Evolutionary conservation across 2,888 invertebrate species (phyloP).

Genomic region (Lacanobia wlatinum): DNA sequence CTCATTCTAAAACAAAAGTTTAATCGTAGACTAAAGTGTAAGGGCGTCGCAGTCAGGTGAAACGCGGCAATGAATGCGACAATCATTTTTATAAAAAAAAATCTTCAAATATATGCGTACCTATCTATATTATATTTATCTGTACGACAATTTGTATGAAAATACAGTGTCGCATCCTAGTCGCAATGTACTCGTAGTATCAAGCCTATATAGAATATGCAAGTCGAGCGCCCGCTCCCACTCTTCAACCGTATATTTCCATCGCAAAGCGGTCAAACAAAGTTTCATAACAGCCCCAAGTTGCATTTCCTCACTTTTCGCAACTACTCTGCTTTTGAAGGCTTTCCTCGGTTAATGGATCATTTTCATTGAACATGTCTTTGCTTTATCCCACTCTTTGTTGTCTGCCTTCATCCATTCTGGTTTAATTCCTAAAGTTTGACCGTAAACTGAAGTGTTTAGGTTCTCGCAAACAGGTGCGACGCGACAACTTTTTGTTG

Average conservation of each 20-base stretch:
- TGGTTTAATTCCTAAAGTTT: neutral
- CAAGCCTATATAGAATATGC: too few relatives aligned
- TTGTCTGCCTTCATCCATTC: neutral
- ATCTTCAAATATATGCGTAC: too few relatives aligned
- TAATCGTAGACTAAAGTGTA: too few relatives aligned
- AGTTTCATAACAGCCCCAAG: slow-evolving; percentile 66
- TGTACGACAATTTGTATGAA: too few relatives aligned
- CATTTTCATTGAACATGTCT: slow-evolving; percentile 44
- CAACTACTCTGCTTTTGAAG: slow-evolving; percentile 50
- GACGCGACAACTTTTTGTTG: neutral
- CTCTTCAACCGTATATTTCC: slow-evolving; percentile 55
- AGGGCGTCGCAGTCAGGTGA: too few relatives aligned
- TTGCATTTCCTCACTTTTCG: slow-evolving; percentile 69
- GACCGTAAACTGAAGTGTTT: neutral
- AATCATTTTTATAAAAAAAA: too few relatives aligned
- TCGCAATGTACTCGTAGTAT: too few relatives aligned
- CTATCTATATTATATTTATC: too few relatives aligned
- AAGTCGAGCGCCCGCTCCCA: too few relatives aligned
- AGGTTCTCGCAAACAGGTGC: neutral
- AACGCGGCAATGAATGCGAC: too few relatives aligned
- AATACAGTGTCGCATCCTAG: too few relatives aligned
- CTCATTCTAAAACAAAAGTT: too few relatives aligned
- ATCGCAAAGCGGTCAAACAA: slow-evolving; percentile 70
- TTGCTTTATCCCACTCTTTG: neutral
- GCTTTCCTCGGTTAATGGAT: slow-evolving; percentile 46